Percentiles rank a stretch among this genome's conserved stretches.
Conservation (phyloP, 2,113 vertebrate genomes). For the Ginglymostoma cirratum region DNA sequence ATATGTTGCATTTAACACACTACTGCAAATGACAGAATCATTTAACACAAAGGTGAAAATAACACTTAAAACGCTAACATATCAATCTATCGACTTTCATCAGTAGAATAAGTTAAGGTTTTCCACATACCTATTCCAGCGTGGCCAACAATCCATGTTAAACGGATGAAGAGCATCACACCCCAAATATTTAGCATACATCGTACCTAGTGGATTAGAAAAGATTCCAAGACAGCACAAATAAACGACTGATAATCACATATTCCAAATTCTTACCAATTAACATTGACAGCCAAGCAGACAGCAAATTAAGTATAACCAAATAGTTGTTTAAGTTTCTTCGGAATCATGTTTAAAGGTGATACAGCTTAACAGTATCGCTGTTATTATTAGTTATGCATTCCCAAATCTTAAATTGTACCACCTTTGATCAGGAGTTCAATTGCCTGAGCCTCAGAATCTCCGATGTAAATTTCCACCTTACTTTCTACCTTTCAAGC, state of each 20-base stretch:
- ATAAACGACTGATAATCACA: neutral
- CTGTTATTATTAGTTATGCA: neutral
- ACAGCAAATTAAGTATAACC: neutral
- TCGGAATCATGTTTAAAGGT: neutral
- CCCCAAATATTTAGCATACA: constrained; percentile 99
- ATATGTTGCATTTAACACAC: neutral
- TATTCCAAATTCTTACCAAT: neutral
- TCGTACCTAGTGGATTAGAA: constrained; percentile 71
- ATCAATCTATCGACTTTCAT: neutral
- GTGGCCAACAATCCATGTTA: constrained; percentile 96
- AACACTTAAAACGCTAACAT: neutral
- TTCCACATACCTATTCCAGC: constrained; percentile 83
- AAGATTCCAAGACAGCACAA: neutral
- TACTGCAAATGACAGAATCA: neutral
- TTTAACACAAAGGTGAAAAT: neutral
- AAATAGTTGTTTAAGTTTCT: neutral
- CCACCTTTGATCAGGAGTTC: neutral
- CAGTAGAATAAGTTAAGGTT: neutral
- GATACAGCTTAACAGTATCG: neutral
- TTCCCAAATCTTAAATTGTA: neutral
- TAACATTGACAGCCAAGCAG: neutral
- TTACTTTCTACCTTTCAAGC: neutral
- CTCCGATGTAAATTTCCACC: neutral
- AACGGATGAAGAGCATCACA: constrained; percentile 97
- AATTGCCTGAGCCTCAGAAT: neutral